Evolutionary conservation across 2,797 vertebrate species (phyloP).

Genomic region (Cacajao melanocephalus): DNA sequence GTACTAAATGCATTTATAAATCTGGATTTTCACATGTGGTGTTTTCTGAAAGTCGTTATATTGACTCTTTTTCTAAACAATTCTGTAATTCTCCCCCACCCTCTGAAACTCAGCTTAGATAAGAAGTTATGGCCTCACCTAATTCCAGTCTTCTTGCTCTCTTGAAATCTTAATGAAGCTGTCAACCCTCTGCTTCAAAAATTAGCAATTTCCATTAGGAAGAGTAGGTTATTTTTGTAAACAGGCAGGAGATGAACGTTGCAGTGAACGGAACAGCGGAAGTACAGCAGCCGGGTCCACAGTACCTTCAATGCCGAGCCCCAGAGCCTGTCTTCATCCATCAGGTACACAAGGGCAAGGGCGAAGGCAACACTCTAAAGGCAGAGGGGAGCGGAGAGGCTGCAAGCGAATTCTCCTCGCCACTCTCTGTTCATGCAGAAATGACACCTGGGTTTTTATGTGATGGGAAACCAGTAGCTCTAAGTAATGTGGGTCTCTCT

Average conservation of each 20-base stretch:
- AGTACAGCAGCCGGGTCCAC: too few species aligned
- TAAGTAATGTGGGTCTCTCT: background rate
- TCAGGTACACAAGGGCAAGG: background rate
- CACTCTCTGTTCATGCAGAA: background rate
- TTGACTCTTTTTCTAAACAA: background rate
- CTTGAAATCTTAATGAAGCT: background rate
- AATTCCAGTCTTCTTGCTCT: background rate
- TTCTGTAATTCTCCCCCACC: background rate
- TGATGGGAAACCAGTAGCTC: background rate
- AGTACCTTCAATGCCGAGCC: background rate
- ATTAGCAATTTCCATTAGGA: background rate
- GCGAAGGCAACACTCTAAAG: background rate
- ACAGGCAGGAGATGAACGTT: background rate
- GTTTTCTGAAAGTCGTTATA: background rate
- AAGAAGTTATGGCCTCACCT: background rate
- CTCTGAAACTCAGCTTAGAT: background rate
- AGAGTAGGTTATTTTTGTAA: background rate
- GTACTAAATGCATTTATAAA: conserved; percentile 20
- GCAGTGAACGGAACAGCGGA: background rate
- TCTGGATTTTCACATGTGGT: background rate
- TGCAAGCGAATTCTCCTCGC: background rate
- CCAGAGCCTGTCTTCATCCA: background rate
- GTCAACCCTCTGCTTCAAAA: background rate
- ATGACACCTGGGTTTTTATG: background rate
- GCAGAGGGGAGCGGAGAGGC: background rate